Evolutionary conservation across 1,140 invertebrate genomes (phyloP), one percentile per base, ranked within the genome.

Genomic region (Ostrea edulis): DNA sequence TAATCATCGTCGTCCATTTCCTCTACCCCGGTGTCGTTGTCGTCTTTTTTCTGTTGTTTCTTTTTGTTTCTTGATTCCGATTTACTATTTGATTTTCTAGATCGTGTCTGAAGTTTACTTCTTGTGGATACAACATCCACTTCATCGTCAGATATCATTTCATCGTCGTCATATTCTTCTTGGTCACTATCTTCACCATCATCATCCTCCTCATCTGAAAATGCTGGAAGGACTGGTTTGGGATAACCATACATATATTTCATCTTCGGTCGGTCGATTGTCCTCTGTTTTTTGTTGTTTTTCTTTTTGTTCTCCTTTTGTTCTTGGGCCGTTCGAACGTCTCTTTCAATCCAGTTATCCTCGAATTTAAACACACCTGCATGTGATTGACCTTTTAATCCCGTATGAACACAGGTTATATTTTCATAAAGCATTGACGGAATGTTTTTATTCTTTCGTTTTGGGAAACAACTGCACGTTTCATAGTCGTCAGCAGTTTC

Each of bases 381-480:
- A 65, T 89, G 88, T 12, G 88, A 58, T 55, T 89, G 85, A 17
- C 88, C 88, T 71, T 85, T 84, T 52, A 89, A 54, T 25, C 86
- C 86, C 4, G 65, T 65, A 62, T 89, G 88, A 51, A 86, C 86
- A 82, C 88, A 89, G 25, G 54, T 55, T 12, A 89, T 44, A 25
- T 86, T 65, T 82, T 89, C 88, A 85, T 89, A 89, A 25, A 89
- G 29, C 88, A 89, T 89, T 17, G 88, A 89, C 3, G 88, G 55
- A 5, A 89, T 35, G 29, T 86, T 52, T 29, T 87, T 87, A 44
- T 68, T 87, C 20, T 83, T 89, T 62, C 86, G 81, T 53, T 87
- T 87, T 52, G 88, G 88, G 68, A 87, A 89, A 82, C 88, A 89
- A 82, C 86, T 81, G 62, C 88, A 89, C 4, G 81, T 35, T 82